Percentiles rank a stretch among this genome's conserved stretches.
phyloP scores from a whole-genome alignment of 23 tunicate genomes.

The Halocynthia roretzi region DNA sequence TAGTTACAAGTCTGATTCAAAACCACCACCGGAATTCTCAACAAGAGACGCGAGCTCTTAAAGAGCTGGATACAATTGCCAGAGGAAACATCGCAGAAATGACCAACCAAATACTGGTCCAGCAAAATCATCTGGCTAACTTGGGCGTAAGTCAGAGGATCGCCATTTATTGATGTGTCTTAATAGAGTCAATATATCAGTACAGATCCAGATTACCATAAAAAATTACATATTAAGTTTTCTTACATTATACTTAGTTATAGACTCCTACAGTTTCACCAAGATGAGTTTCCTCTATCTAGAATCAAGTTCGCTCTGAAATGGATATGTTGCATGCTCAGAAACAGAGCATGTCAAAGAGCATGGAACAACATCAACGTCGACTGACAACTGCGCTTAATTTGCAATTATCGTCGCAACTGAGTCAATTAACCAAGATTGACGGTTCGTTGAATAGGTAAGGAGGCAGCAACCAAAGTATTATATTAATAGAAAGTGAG shows the following conservation, averaged over 20 bases:
- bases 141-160: slow-evolving; percentile 16
- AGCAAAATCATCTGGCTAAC: slow-evolving; percentile 14
- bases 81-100: slow-evolving; percentile 12
- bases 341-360: slow-evolving; percentile 7
- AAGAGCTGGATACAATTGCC: slow-evolving; percentile 8
- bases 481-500: no score
- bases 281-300: neutral
- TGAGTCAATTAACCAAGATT: slow-evolving; percentile 6
- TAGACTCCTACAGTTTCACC: no score
- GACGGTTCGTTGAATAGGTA: slow-evolving; percentile 23
- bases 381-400: slow-evolving; percentile 6
- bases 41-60: slow-evolving; percentile 7
- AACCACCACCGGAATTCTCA: neutral
- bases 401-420: slow-evolving; percentile 8
- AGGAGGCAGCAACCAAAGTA: neutral
- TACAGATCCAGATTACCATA: no score
- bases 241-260: no score
- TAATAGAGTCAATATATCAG: no score
- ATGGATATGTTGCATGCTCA: slow-evolving; percentile 11
- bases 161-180: neutral
- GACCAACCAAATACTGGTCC: slow-evolving; percentile 22
- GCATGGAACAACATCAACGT: slow-evolving; percentile 24
- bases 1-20: neutral
- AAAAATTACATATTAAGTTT: no score
- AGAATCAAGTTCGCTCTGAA: slow-evolving; percentile 27